phyloP scores from a whole-genome alignment of 1,140 invertebrate species.

The Saccostrea echinata region DNA sequence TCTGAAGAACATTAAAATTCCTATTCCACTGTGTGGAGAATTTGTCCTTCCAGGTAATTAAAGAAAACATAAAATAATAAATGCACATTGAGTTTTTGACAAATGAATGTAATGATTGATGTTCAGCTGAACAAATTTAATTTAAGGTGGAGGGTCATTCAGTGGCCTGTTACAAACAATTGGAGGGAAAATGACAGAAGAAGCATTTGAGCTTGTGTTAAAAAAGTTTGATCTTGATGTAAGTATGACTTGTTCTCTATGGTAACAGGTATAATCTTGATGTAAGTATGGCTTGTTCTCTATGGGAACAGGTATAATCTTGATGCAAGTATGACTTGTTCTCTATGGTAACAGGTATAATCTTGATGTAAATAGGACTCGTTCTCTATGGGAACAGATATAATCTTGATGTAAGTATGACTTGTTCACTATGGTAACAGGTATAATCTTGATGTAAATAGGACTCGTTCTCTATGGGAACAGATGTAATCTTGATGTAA shows the following conservation, averaged over 20 bases:
- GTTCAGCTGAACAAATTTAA: neutral
- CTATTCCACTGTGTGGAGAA: slow-evolving; percentile 54
- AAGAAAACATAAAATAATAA: neutral
- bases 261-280: no score
- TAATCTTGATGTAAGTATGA: no score
- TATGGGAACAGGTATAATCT: no score
- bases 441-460: no score
- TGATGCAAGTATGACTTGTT: no score
- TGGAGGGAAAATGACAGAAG: slow-evolving; percentile 54
- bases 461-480: no score
- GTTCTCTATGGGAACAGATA: no score
- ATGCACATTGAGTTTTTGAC: neutral
- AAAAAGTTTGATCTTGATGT: slow-evolving; percentile 60
- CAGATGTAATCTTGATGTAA: no score
- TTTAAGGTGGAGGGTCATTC: slow-evolving; percentile 56
- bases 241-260: slow-evolving; percentile 34
- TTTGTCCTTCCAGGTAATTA: slow-evolving; percentile 54
- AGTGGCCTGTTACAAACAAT: slow-evolving; percentile 45
- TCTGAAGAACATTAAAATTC: slow-evolving; percentile 43
- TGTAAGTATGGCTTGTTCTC: no score
- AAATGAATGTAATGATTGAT: neutral
- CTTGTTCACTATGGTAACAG: no score
- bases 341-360: no score
- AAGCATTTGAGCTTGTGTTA: slow-evolving; percentile 59
- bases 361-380: no score